Evolutionary conservation across 2,888 invertebrate species (phyloP).

Genomic region (Sclerodermus sp.): DNA sequence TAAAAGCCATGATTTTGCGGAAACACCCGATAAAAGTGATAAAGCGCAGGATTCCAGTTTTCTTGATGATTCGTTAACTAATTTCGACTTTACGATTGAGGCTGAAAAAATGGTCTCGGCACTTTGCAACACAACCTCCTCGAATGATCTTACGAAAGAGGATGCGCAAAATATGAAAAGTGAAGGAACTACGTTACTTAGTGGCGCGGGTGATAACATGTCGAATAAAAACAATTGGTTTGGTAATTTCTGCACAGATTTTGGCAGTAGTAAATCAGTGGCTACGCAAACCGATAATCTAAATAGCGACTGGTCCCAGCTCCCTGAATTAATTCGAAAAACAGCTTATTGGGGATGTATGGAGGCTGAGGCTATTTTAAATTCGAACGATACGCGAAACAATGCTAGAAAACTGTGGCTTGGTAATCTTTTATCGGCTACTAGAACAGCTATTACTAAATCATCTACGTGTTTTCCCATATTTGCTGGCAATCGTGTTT

Average conservation of each 20-base stretch:
- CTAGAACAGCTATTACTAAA: slow-evolving; percentile 44
- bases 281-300: slow-evolving; percentile 36
- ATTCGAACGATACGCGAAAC: slow-evolving; percentile 10
- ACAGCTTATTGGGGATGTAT: slow-evolving; percentile 44
- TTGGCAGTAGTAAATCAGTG: slow-evolving; percentile 22
- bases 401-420: slow-evolving; percentile 29
- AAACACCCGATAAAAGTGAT: too few species aligned
- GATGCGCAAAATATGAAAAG: slow-evolving; percentile 14
- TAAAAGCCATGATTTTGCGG: too few species aligned
- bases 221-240: slow-evolving; percentile 39
- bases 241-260: slow-evolving; percentile 30
- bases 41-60: slow-evolving; percentile 37
- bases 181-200: slow-evolving; percentile 23
- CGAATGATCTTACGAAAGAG: slow-evolving; percentile 36
- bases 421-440: slow-evolving; percentile 39
- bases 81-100: slow-evolving; percentile 64
- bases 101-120: slow-evolving; percentile 67
- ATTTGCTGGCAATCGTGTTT: slow-evolving; percentile 40
- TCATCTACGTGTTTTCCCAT: slow-evolving; percentile 48
- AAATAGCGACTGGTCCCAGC: slow-evolving; percentile 21
- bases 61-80: slow-evolving; percentile 61
- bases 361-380: slow-evolving; percentile 42
- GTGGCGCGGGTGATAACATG: slow-evolving; percentile 38
- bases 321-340: slow-evolving; percentile 41
- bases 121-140: slow-evolving; percentile 61